Conservation (phyloP, 2,888 invertebrate species). For the Diplazon laetatorius region DNA sequence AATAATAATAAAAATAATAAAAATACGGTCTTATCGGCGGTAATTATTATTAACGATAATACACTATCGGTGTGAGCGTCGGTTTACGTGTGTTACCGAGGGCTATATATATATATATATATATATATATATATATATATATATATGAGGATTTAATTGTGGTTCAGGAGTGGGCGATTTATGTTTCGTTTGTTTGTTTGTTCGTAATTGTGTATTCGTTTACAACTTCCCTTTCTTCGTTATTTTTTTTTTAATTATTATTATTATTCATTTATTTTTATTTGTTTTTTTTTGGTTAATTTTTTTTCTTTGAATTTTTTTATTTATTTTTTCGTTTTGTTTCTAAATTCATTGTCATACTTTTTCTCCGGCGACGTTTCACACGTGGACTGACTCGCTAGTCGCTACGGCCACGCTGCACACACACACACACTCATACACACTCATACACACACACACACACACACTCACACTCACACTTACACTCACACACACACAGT, state of each 20-base stretch:
- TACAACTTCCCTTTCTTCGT: constrained; percentile 29
- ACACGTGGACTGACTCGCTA: constrained; percentile 70
- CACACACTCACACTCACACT: too few species aligned
- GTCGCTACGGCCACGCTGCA: constrained; percentile 78
- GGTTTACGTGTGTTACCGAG: constrained; percentile 57
- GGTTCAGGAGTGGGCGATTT: constrained; percentile 19
- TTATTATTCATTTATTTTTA: constrained; percentile 26
- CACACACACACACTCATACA: too few species aligned
- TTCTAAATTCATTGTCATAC: constrained; percentile 34
- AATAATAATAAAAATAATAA: too few species aligned
- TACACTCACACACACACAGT: too few species aligned
- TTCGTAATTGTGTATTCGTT: constrained; percentile 45
- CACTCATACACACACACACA: too few species aligned
- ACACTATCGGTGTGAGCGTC: constrained; percentile 73
- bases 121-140: too few species aligned
- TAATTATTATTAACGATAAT: constrained; percentile 71
- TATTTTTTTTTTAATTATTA: constrained; percentile 24
- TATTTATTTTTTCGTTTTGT: constrained; percentile 1
- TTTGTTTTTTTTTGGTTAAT: constrained; percentile 45
- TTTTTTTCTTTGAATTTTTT: constrained; percentile 10
- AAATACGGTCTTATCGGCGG: constrained; percentile 61
- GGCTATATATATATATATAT: constrained; percentile 4
- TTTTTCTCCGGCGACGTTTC: constrained; percentile 44
- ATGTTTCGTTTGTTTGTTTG: constrained; percentile 43
- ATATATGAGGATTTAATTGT: not conserved